Base-by-base conservation (phyloP, 2,113 vertebrate genomes). In the Periophthalmodon schlosseri region DNA sequence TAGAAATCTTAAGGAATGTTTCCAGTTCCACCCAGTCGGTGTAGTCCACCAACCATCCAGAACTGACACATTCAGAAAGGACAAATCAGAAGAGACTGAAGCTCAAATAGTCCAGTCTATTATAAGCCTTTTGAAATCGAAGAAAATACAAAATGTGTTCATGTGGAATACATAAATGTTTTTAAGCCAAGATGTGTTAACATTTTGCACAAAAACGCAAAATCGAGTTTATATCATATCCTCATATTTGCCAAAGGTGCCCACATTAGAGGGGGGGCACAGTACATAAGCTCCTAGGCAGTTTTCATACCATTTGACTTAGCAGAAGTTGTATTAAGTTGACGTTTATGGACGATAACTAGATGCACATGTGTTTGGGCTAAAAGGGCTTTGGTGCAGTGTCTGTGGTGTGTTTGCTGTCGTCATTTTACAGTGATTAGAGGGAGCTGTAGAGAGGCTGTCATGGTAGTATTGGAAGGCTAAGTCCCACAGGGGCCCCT, bases 371-470 rank as follows among this genome's bases (percentile, higher is more conserved):
- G 81, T 79, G 75, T 77, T 84, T 71, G 58, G 58, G 70, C 49
- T 47, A 14, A 58, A 74, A 8, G 18, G 44, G 46, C 69, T 71
- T 69, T 66, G 71, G 74, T 4, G 54, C 73, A n/a, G 66, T 5
- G 0, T 74, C 72, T 74, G 84, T 56, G 77, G 87, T 79, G 71
- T 7, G 1, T 49, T 58, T 4, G 56, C 67, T 82, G 72, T 79
- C 77, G 70, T 82, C 79, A 76, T 72, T 67, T 64, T 44, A 20
- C 73, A 69, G 69, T 84, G 82, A 92, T 89, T 90, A 92, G 47
- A 91, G 84, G 72, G 83, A 72, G 61, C 66, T 58, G 61, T n/a
- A 72, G 68, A 69, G 85, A 79, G 72, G 49, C 74, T 63, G 69
- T 68, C 46, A 9, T 65, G 76, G 36, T 47, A 75, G 75, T 58